These are phyloP conservation scores for Anoplius nigerrimus DNA, from an alignment of 2,888 invertebrate species.

Conservation along the genomic window DNA sequence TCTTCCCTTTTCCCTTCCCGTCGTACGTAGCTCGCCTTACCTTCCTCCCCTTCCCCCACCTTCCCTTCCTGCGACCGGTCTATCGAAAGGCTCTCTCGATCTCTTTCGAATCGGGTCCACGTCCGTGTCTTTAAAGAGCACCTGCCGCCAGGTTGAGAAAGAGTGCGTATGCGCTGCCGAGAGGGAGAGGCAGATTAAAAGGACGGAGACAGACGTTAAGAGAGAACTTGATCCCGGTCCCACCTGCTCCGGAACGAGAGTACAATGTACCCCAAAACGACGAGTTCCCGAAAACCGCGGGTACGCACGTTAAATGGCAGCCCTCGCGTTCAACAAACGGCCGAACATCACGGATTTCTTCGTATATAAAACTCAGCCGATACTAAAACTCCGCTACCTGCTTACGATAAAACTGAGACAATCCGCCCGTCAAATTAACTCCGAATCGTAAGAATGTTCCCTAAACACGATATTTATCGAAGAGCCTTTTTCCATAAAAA, in stretches of 20 bases:
- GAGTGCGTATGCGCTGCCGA: not conserved
- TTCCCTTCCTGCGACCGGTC: constrained; percentile 24
- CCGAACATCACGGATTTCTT: not conserved
- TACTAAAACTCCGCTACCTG: no score
- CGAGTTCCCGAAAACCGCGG: constrained; percentile 36
- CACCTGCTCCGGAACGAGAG: constrained; percentile 60
- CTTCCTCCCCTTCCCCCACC: constrained; percentile 4
- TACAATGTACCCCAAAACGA: constrained; percentile 53
- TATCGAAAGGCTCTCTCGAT: constrained; percentile 32
- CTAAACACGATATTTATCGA: no score
- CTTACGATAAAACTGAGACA: no score
- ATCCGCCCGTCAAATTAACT: no score
- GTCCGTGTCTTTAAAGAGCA: constrained; percentile 56
- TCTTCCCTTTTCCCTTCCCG: constrained; percentile 18
- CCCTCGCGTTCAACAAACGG: constrained; percentile 10
- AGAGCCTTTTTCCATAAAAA: no score
- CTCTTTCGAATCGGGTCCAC: constrained; percentile 49
- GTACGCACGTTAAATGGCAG: constrained; percentile 23
- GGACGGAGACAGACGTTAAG: constrained; percentile 16
- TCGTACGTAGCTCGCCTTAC: not conserved
- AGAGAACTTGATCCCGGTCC: constrained; percentile 53
- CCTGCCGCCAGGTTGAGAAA: constrained; percentile 53
- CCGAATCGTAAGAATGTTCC: no score
- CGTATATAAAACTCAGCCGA: not conserved
- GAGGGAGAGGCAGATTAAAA: constrained; percentile 13